Base-by-base conservation (phyloP, 1,140 invertebrate species). In the Drosophila miranda region DNA sequence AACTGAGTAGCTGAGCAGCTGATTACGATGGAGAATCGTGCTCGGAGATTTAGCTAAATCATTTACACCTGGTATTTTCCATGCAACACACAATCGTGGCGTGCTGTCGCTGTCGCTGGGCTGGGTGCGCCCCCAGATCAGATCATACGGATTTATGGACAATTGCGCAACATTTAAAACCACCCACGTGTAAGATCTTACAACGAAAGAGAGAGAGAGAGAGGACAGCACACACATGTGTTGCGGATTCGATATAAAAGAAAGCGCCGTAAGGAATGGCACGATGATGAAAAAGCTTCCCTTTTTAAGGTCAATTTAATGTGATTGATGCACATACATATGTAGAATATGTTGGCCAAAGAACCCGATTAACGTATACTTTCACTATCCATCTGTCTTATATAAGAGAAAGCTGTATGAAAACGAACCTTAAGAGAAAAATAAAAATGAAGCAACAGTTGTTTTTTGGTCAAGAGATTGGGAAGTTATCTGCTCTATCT, bases 151-250 rank as follows among this genome's bases (percentile, higher is more conserved):
- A 38, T 41, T 52, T 53, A 54, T 55, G 44, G 42, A 69, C 38
- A 56, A 63, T 48, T 63, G 60, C 60, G 60, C 60, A 63, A 63
- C 46, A 56, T 21, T 28, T 49, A 2, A 19, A 55, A 43, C 60
- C 60, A 48, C 53, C 60, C 60, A 63, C 60, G 60, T 56, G 52
- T 63, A n/a, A 13, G 21, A 49, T 21, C 43, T 0, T 21, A 63
- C 14, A 6, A 55, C 34, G 3, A 16, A 9, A 26, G 21, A 41
- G 1, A 48, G 9, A 48, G 6, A 38, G 9, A 21, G 0, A 34
- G 3, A 34, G 16, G 16, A 16, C 16, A 9, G 11, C 30, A 34
- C 30, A 34, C 30, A 34, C 30, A 11, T 11, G 30, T 11, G 9
- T 34, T 34, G 30, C 0, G 30, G 30, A 34, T 9, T 9, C 9